Base-by-base conservation (phyloP, 2,797 vertebrate genomes). In the Geotrypetes seraphini region DNA sequence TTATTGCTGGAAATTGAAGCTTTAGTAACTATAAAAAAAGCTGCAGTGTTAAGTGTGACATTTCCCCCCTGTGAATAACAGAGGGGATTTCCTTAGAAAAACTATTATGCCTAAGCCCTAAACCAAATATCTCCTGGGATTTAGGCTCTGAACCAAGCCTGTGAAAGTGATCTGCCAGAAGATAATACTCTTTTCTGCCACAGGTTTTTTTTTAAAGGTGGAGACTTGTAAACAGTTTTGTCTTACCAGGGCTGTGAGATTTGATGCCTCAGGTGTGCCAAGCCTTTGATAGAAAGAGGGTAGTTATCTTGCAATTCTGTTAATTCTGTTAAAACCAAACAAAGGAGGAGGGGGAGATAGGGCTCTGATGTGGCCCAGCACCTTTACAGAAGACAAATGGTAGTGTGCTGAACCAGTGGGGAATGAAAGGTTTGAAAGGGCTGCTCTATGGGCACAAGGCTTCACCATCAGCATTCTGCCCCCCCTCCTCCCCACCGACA, bases 191-290 rank as follows among this genome's bases (percentile, higher is more conserved):
- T 60, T 56, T 69, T 73, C 56, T 65, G 73, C 58, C 53, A 39
- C 47, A 37, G 61, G 60, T 70, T n/a, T n/a, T n/a, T n/a, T 66
- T 67, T 60, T 46, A 50, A 63, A 39, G 59, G 71, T n/a, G n/a
- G n/a, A n/a, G 63, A 75, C 76, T 67, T 61, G 34, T 26, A 26
- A 58, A 69, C 54, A 42, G 28, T 54, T 34, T n/a, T 59, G 52
- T 55, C 72, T 68, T 53, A 56, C 53, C 60, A 50, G 50, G 55
- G 57, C 34, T 36, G 19, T 59, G 52, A 27, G 44, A 39, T 40
- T 36, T 42, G 26, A 66, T 68, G 69, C 63, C 71, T 78, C 71
- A 76, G 74, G 78, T 81, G 73, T 49, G 25, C 52, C 54, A 53
- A 32, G 47, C 46, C 57, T 77, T 69, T 69, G 70, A 75, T 72